Evolutionary conservation across 2,113 vertebrate species (phyloP), one percentile per base, ranked within the genome.

Genomic region (Amphiprion ocellaris): DNA sequence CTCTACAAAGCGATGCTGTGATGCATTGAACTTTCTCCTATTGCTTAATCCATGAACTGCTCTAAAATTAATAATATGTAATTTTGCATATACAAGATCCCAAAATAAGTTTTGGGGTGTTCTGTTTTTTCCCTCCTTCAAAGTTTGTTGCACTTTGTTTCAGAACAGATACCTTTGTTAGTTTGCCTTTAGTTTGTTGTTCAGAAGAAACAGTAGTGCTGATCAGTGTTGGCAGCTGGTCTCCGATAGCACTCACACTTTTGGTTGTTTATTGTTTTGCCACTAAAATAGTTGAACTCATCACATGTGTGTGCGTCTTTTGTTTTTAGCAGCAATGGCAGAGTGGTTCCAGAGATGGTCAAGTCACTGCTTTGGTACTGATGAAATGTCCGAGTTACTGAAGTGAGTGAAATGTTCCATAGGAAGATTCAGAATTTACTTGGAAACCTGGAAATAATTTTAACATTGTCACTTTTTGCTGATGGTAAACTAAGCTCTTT

Each of bases 1-100:
- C 92, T 99, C n/a, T 99, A 99, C 92, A 95, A 81, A 83, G 95
- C 96, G 39, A 95, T 97, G 91, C 91, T 97, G 66, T 96, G 95
- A 92, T 1, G 30, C 4, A 6, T 30, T 30, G 30, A 30, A 30
- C 6, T 4, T 30, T 30, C 30, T 30, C 30, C 30, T 30, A 30
- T 3, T 30, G 30, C 30, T 30, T 95, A 90, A 84, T 1, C 3
- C 4, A 1, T 16, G 9, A 44, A 44, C 41, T 4, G 2, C 16
- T 19, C 21, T 41, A 37, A 37, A 37, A 37, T 37, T 4, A 30
- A 21, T 37, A 24, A 30, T 60, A 1, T 58, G 2, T 28, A 30
- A 39, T 6, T 28, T 54, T 73, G n/a, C 46, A 9, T 41, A 58
- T 1, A 44, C 0, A 19, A 21, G 4, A 37, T 41, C 9, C 14